Evolutionary conservation across 2,113 vertebrate genomes (phyloP), one percentile per base, ranked within the genome.

Genomic region (Xiphophorus maculatus): DNA sequence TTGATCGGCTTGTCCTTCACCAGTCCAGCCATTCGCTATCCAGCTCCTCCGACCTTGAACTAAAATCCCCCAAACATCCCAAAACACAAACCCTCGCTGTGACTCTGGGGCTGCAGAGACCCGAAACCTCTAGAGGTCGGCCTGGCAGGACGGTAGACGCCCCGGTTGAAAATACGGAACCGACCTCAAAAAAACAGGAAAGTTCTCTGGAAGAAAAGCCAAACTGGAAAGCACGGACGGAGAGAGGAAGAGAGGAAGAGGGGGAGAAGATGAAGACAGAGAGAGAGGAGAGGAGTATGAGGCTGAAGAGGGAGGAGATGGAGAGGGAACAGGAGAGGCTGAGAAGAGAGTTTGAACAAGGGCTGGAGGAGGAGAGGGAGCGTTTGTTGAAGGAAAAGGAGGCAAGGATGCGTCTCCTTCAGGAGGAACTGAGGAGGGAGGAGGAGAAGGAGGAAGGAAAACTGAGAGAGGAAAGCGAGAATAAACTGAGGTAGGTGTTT

Each of bases 401-500:
- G 64, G 11, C 69, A 51, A 82, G 92, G 80, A 93, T 87, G 71
- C 29, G 3, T 33, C 37, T 79, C 22, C 69, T 90, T 8, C 74
- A n/a, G 0, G 87, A 89, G 63, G 54, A 78, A 54, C 76, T 85
- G 51, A 83, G 68, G 74, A 77, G 71, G 69, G 84, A 66, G 69
- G 92, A 95, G 64, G 82, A 95, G 35, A 92, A 95, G 51, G 94
- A 95, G 88, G 84, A 87, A 64, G 84, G 64, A 72, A 84, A 74
- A 76, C 91, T 96, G 54, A 90, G 66, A 76, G 89, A 93, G 85
- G 94, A 95, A 62, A 94, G 94, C 3, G 90, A 95, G n/a, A 79
- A 93, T 66, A 87, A 90, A 77, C 89, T 97, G 80, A 94, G 95
- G 97, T 98, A 86, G 63, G 80, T 58, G 4, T 10, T 40, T n/a